These are phyloP conservation scores for Clytia hemisphaerica DNA, from an alignment of 30 jellyfish, hydroid and myxozoan genomes.

Conservation along the genomic window DNA sequence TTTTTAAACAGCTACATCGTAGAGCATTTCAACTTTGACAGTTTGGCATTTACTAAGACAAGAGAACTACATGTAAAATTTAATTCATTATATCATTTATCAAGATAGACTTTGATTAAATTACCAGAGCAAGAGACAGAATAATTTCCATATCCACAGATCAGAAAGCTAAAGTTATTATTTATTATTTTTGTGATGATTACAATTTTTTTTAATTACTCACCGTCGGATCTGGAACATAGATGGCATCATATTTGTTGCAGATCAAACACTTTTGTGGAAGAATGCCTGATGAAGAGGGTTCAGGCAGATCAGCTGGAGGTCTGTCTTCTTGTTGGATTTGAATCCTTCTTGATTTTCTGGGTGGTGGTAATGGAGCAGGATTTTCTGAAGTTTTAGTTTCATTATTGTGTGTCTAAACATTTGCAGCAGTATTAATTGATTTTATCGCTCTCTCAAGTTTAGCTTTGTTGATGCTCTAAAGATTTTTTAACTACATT, in stretches of 20 bases:
- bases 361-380: conserved; percentile 17
- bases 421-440: background rate
- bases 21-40: conserved; percentile 12
- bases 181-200: too few relatives aligned
- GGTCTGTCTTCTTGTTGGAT: too few relatives aligned
- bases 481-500: conserved; percentile 8
- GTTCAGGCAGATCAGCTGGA: background rate
- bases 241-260: conserved; percentile 14
- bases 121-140: too few relatives aligned
- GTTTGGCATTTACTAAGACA: conserved; percentile 18
- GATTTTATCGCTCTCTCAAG: conserved; percentile 21
- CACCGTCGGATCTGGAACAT: conserved; percentile 5
- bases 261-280: conserved; percentile 20
- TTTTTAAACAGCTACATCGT: conserved; percentile 15
- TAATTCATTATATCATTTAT: conserved; percentile 1
- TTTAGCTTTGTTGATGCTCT: conserved; percentile 8
- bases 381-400: too few relatives aligned
- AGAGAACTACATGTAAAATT: conserved; percentile 5
- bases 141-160: too few relatives aligned
- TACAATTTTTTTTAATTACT: too few relatives aligned
- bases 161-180: too few relatives aligned
- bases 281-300: conserved; percentile 3
- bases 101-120: too few relatives aligned
- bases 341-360: background rate
- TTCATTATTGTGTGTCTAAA: too few relatives aligned